phyloP scores from a whole-genome alignment of 2,888 invertebrate species.

The Netelia inedita region DNA sequence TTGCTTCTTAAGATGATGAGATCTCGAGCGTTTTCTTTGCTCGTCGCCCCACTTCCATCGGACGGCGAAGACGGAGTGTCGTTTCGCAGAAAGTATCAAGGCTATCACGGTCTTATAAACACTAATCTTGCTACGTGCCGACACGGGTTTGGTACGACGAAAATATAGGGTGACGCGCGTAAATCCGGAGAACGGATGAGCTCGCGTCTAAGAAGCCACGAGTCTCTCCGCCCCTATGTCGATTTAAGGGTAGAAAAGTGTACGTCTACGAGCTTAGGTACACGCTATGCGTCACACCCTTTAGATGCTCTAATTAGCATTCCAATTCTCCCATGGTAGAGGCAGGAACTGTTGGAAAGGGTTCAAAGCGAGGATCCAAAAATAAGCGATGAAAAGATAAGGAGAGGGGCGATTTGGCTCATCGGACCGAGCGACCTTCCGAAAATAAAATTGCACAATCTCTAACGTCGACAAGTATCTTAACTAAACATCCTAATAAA shows the following conservation, averaged over 20 bases:
- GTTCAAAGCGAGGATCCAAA: neutral
- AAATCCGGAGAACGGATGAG: neutral
- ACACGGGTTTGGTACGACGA: neutral
- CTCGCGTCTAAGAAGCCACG: neutral
- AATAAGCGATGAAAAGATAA: neutral
- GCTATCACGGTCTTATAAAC: neutral
- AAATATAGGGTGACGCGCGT: neutral
- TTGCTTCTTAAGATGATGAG: neutral
- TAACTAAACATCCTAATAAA: no score
- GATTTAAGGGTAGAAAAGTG: neutral
- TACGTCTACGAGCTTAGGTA: neutral
- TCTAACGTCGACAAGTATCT: constrained; percentile 4
- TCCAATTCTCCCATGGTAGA: constrained; percentile 31
- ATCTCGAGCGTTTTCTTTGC: neutral
- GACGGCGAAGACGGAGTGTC: neutral
- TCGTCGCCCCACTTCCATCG: neutral
- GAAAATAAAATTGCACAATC: constrained; percentile 24
- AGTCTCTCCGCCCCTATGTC: neutral
- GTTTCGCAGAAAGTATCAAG: neutral
- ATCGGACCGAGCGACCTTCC: neutral
- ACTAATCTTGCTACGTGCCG: neutral
- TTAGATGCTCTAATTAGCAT: constrained; percentile 44
- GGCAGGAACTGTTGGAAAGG: neutral
- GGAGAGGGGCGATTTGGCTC: constrained; percentile 3
- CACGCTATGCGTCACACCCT: constrained; percentile 6